A percentile compares a stretch with the other conserved stretches of the same genome.
These are phyloP conservation scores for Entelurus aequoreus DNA, from an alignment of 2,113 vertebrate species.

Conservation along the genomic window DNA sequence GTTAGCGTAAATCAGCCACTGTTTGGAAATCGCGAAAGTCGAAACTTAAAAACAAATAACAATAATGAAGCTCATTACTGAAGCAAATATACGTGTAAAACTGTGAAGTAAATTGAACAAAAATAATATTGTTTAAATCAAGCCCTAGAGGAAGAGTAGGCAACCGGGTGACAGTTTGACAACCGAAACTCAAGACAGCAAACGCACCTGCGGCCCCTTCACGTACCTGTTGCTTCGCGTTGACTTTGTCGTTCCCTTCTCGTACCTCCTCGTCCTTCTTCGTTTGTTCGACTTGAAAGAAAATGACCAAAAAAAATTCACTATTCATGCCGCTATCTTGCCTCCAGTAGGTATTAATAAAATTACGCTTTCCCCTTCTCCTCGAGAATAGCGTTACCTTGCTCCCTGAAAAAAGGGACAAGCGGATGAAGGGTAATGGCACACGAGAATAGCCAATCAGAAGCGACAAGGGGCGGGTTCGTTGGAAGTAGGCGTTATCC, in stretches of 20 bases:
- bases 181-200: conserved; percentile 50
- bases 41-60: too few species aligned
- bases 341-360: conserved; percentile 19
- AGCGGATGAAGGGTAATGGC: conserved; percentile 49
- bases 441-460: conserved; percentile 38
- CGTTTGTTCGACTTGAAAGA: neutral
- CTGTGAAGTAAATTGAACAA: too few species aligned
- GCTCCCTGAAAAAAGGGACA: conserved; percentile 25
- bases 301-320: neutral
- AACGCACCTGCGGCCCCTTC: conserved; percentile 39
- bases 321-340: neutral
- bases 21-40: too few species aligned
- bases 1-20: too few species aligned
- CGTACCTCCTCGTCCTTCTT: conserved; percentile 5
- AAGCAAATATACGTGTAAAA: too few species aligned
- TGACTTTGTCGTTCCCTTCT: neutral
- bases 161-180: conserved; percentile 16
- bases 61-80: too few species aligned
- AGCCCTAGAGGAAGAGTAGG: neutral
- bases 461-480: conserved; percentile 34
- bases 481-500: neutral
- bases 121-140: neutral
- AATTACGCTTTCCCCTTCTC: conserved; percentile 21
- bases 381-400: conserved; percentile 34
- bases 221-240: conserved; percentile 50